Evolutionary conservation across 2,113 vertebrate genomes (phyloP).

Genomic region (Oryzias melastigma): DNA sequence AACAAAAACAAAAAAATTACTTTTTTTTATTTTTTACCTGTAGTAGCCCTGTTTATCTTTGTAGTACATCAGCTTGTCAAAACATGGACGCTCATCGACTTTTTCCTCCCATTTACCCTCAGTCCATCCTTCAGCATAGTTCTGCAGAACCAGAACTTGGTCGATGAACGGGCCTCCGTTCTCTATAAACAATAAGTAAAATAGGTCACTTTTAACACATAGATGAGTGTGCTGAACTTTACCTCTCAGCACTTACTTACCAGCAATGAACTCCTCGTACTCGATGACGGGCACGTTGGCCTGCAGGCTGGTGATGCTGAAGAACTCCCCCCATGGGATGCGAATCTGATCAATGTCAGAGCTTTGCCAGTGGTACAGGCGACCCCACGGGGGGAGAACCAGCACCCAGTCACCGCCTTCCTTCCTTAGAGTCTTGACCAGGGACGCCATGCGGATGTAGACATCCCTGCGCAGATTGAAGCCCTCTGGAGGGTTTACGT

Average conservation of each 20-base stretch:
- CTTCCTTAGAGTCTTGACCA: slow-evolving; percentile 87
- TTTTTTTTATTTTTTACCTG: slow-evolving; percentile 73
- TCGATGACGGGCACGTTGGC: slow-evolving; percentile 91
- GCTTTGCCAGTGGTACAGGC: slow-evolving; percentile 97
- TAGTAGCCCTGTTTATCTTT: slow-evolving; percentile 90
- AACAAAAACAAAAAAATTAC: too few relatives aligned
- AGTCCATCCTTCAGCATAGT: slow-evolving; percentile 93
- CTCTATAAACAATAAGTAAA: slow-evolving; percentile 73
- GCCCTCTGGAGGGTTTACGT: slow-evolving; percentile 95
- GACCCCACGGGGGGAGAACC: slow-evolving; percentile 96
- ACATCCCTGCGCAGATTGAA: slow-evolving; percentile 98
- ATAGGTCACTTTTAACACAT: too few relatives aligned
- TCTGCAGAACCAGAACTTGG: slow-evolving; percentile 89
- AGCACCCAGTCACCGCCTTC: slow-evolving; percentile 87
- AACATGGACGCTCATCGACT: slow-evolving; percentile 85
- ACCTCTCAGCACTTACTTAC: slow-evolving; percentile 76
- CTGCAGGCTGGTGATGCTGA: slow-evolving; percentile 87
- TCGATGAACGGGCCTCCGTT: slow-evolving; percentile 95
- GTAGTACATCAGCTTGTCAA: slow-evolving; percentile 85
- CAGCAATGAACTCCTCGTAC: slow-evolving; percentile 93
- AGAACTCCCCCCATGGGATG: slow-evolving; percentile 91
- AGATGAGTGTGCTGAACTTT: neutral
- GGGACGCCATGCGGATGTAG: slow-evolving; percentile 88
- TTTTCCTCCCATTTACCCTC: slow-evolving; percentile 97
- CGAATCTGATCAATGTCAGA: slow-evolving; percentile 86